Evolutionary conservation across 2,113 vertebrate genomes (phyloP).

Genomic region (Eira barbara): DNA sequence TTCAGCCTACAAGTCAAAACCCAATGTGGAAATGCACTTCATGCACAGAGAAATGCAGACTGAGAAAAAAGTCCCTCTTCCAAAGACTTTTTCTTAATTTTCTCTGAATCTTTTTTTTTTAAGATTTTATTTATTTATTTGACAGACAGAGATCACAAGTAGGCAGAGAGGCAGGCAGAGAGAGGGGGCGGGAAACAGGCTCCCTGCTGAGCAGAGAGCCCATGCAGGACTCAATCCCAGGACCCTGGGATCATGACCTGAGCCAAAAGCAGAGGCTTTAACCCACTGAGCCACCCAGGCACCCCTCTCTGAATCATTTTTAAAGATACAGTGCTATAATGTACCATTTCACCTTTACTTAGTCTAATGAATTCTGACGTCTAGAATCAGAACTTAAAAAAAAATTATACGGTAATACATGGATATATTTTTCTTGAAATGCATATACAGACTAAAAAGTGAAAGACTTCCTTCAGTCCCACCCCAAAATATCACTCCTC

Average conservation of each 20-base stretch:
- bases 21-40: neutral
- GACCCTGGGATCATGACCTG: no score
- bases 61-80: neutral
- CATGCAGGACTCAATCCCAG: no score
- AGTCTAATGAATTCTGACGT: neutral
- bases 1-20: neutral
- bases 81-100: neutral
- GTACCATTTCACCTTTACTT: neutral
- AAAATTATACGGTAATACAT: neutral
- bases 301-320: neutral
- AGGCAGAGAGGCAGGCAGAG: no score
- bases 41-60: neutral
- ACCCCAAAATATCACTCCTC: neutral
- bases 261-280: no score
- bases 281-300: no score
- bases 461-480: neutral
- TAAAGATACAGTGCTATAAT: neutral
- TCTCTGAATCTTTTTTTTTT: neutral
- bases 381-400: neutral
- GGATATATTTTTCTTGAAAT: neutral
- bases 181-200: no score
- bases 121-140: no score
- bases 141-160: no score
- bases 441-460: neutral
- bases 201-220: no score